Conservation (phyloP, 2,888 invertebrate species). For the Drosophila paramelanica region DNA sequence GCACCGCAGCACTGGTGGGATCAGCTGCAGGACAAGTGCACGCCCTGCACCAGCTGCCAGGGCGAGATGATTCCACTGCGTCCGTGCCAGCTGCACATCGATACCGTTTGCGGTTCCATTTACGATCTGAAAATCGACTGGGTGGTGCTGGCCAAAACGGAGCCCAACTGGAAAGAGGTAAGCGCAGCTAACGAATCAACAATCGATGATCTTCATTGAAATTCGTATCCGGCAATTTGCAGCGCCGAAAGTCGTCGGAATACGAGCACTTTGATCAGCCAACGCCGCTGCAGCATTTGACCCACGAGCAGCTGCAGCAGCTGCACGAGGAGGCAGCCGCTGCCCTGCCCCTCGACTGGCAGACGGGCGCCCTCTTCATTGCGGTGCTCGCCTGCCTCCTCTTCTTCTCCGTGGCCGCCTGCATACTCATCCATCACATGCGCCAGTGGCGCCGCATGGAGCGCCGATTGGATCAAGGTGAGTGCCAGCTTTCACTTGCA, state of each 20-base stretch:
- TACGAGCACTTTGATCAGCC: constrained; percentile 68
- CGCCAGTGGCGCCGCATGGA: constrained; percentile 92
- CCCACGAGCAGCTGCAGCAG: constrained; percentile 81
- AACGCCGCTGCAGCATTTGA: constrained; percentile 74
- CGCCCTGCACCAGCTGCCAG: constrained; percentile 90
- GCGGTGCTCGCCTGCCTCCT: constrained; percentile 91
- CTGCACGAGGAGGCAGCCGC: constrained; percentile 80
- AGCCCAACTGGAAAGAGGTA: constrained; percentile 85
- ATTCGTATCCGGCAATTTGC: background rate
- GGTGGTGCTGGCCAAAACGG: constrained; percentile 86
- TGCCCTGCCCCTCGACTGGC: constrained; percentile 88
- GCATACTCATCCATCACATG: constrained; percentile 91
- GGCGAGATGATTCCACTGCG: constrained; percentile 88
- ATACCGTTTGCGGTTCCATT: constrained; percentile 90
- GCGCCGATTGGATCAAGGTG: constrained; percentile 91
- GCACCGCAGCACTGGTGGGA: constrained; percentile 90
- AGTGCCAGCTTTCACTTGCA: constrained; percentile 70
- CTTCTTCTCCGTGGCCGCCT: constrained; percentile 91
- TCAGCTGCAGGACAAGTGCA: constrained; percentile 88
- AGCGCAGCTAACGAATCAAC: constrained; percentile 28
- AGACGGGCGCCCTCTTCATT: constrained; percentile 89
- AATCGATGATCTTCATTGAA: no score
- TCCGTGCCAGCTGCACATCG: constrained; percentile 91
- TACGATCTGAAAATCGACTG: constrained; percentile 88
- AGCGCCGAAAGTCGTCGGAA: constrained; percentile 84